phyloP scores from a whole-genome alignment of 2,888 invertebrate species.

The Eupelmus urozonus region DNA sequence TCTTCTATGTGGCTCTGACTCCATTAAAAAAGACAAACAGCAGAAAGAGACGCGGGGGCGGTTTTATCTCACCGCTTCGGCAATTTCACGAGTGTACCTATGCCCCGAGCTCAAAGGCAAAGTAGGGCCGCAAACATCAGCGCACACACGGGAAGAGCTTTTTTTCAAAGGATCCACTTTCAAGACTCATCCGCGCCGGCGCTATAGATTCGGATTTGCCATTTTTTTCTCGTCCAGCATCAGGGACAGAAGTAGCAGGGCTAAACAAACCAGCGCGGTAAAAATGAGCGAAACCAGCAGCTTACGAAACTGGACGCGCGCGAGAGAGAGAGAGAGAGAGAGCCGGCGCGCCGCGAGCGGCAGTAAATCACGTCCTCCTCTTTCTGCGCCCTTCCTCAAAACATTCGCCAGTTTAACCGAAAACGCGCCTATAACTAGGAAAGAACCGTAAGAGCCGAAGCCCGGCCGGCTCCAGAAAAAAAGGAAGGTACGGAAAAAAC shows the following conservation, averaged over 20 bases:
- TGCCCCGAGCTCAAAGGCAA: no score
- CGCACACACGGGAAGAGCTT: constrained; percentile 11
- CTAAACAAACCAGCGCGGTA: no score
- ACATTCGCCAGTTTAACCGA: constrained; percentile 23
- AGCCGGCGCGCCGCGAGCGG: constrained; percentile 15
- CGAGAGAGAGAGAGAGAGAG: constrained; percentile 7
- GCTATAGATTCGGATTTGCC: no score
- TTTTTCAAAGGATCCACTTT: not conserved
- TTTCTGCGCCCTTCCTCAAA: constrained; percentile 23
- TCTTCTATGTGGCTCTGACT: not conserved
- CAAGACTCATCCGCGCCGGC: no score
- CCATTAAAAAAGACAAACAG: not conserved
- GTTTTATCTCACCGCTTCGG: constrained; percentile 22
- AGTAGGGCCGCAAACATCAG: not conserved
- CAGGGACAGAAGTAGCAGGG: no score
- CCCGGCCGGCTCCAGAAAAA: constrained; percentile 52
- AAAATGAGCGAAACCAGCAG: no score
- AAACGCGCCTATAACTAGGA: constrained; percentile 43
- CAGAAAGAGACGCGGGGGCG: not conserved
- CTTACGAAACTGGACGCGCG: not conserved
- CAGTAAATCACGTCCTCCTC: constrained; percentile 48
- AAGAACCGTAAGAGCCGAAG: constrained; percentile 58
- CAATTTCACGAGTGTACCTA: constrained; percentile 30
- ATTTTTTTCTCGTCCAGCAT: no score
- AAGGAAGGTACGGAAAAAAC: constrained; percentile 13